These are phyloP conservation scores for Oncorhynchus clarkii DNA, from an alignment of 2,113 vertebrate genomes.

Conservation along the genomic window DNA sequence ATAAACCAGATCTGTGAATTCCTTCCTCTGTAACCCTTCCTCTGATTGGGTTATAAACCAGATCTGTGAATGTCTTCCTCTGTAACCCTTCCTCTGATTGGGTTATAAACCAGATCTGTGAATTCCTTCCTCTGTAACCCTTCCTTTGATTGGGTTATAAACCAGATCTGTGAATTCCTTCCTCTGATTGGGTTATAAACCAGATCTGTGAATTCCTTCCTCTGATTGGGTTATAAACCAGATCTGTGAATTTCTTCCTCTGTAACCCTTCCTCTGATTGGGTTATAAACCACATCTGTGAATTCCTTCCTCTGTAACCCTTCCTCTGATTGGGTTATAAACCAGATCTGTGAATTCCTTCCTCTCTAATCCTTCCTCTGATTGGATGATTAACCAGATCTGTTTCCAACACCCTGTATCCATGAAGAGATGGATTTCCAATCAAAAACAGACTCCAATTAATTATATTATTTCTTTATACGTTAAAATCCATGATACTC, in stretches of 20 bases:
- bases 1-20: no score
- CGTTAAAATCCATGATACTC: conserved; percentile 7
- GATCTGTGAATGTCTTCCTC: neutral
- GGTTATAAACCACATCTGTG: neutral
- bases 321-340: neutral
- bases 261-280: no score
- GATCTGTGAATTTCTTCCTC: no score
- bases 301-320: no score
- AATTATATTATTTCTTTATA: no score
- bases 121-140: no score
- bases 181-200: neutral
- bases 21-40: no score
- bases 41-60: neutral
- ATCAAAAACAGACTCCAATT: no score
- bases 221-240: no score
- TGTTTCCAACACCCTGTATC: conserved; percentile 19
- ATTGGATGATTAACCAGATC: conserved; percentile 1
- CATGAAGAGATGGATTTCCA: neutral
- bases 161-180: conserved; percentile 6
- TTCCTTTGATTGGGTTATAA: neutral
- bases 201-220: neutral
- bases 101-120: neutral
- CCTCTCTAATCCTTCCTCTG: no score
- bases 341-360: conserved; percentile 7
- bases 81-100: no score